Evolutionary conservation across 2,797 vertebrate species (phyloP), one percentile per base, ranked within the genome.

Genomic region (Sebastes glaucus): DNA sequence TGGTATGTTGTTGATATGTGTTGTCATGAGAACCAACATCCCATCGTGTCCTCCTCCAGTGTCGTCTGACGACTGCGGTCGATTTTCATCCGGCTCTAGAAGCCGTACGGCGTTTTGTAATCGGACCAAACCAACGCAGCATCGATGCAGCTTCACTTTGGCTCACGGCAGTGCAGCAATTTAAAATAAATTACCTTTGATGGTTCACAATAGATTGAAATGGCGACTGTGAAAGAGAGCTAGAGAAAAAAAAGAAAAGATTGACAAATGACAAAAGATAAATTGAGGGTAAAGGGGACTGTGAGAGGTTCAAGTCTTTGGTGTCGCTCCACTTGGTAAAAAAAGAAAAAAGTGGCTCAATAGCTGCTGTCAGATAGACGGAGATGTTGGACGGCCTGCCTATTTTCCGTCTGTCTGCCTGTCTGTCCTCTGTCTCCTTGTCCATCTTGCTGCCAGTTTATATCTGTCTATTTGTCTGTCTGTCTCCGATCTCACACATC

Each of bases 181-280:
- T 85, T 77, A 14, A 78, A 82, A 82, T 63, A 84, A 89, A 88
- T 86, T 49, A 85, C 83, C 82, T 85, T 76, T 75, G 61, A 85
- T 78, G 65, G 63, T 35, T 80, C 56, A 78, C 68, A 78, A 84
- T 70, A 73, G 84, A 89, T 71, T 81, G 71, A 84, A 89, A 80
- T 62, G 53, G 69, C 53, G 83, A 56, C 38, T 46, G 16, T 72
- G 68, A 66, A 84, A 70, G 53, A 59, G 27, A 14, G 35, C 38
- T 25, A 5, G 23, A 22, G n/a, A 53, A 64, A 77, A 75, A 55
- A 62, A 64, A 42, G 46, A 56, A 62, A 64, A 42, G 46, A 74
- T 57, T 68, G 78, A 73, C 74, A 80, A 82, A 88, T 82, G 80
- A 83, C 82, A 78, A 74, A 81, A 78, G 77, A 83, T 82, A 83